Conservation (phyloP, 2,888 invertebrate genomes). For the Catocala fraxini region DNA sequence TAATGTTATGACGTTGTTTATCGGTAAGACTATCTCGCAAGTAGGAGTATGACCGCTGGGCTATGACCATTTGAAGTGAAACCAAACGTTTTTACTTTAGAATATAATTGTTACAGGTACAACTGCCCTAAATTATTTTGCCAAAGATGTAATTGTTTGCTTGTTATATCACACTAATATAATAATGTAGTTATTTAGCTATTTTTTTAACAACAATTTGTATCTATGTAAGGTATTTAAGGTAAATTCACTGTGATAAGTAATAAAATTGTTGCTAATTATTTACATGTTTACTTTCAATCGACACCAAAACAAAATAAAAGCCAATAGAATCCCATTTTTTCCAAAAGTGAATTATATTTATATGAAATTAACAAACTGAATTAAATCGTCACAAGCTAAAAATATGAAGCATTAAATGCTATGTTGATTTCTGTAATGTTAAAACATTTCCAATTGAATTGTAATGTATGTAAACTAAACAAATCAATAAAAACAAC, state of each 20-base stretch:
- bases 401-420: slow-evolving; percentile 75
- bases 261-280: slow-evolving; percentile 59
- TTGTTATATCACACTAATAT: slow-evolving; percentile 20
- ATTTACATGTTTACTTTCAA: slow-evolving; percentile 34
- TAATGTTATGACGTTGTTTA: background rate
- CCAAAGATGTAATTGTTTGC: slow-evolving; percentile 57
- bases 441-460: slow-evolving; percentile 69
- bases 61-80: slow-evolving; percentile 4
- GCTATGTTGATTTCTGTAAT: slow-evolving; percentile 66
- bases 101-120: slow-evolving; percentile 8
- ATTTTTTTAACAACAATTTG: slow-evolving; percentile 33
- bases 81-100: slow-evolving; percentile 10
- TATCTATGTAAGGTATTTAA: slow-evolving; percentile 41
- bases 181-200: slow-evolving; percentile 19
- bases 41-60: too few species aligned
- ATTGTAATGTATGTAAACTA: slow-evolving; percentile 74
- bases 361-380: slow-evolving; percentile 83
- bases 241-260: slow-evolving; percentile 72
- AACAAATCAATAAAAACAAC: slow-evolving; percentile 72
- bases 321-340: slow-evolving; percentile 49
- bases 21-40: slow-evolving; percentile 3
- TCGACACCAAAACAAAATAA: slow-evolving; percentile 40
- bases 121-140: slow-evolving; percentile 37
- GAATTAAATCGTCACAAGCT: slow-evolving; percentile 81
- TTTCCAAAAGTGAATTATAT: slow-evolving; percentile 76